Conservation (phyloP, 2,113 vertebrate genomes). For the Corythoichthys intestinalis region DNA sequence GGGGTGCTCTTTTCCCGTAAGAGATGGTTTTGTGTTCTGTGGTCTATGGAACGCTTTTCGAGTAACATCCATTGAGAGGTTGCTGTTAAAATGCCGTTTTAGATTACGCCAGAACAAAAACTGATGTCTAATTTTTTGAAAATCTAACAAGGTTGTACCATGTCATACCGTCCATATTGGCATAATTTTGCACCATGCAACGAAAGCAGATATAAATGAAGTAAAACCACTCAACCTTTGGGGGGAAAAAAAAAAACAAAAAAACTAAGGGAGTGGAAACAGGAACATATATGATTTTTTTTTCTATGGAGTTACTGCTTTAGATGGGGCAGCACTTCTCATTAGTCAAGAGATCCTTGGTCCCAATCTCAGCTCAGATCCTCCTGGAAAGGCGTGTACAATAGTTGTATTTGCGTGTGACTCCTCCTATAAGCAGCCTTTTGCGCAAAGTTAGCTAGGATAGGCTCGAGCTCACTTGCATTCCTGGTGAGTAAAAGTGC, state of each 20-base stretch:
- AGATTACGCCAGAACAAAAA: neutral
- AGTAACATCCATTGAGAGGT: neutral
- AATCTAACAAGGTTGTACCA: neutral
- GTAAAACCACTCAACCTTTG: neutral
- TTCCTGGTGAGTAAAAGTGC: neutral
- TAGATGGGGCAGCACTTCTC: neutral
- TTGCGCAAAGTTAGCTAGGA: neutral
- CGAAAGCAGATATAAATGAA: neutral
- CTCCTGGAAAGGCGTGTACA: neutral
- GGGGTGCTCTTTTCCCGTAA: slow-evolving; percentile 56
- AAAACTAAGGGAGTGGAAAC: neutral
- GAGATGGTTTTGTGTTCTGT: neutral
- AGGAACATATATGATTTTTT: neutral
- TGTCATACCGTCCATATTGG: neutral
- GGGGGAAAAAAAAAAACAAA: too few species aligned
- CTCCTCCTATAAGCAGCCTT: neutral
- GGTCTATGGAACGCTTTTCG: neutral
- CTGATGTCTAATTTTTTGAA: neutral
- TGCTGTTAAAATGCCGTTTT: neutral
- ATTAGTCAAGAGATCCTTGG: neutral
- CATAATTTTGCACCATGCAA: neutral
- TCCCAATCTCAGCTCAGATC: neutral
- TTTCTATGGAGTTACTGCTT: neutral
- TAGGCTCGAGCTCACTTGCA: neutral
- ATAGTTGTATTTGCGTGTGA: neutral